A percentile compares a stretch with the other conserved stretches of the same genome.
Evolutionary conservation across 1,140 invertebrate genomes (phyloP).

Genomic region (Xylocopa sonorina): DNA sequence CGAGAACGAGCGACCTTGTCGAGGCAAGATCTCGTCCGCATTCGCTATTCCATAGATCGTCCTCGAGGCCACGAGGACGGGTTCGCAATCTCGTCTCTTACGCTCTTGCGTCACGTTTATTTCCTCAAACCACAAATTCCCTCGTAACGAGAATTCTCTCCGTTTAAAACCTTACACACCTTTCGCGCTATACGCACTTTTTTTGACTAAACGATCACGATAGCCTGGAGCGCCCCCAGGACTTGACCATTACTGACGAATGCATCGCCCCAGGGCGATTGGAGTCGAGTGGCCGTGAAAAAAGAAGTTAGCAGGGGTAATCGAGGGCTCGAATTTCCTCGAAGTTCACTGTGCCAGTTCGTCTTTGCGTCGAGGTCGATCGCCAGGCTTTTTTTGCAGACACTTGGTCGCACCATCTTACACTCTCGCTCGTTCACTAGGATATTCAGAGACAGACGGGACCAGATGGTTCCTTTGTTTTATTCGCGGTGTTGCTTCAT

Average conservation of each 20-base stretch:
- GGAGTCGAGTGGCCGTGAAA: constrained; percentile 51
- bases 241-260: constrained; percentile 54
- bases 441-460: not conserved
- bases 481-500: not conserved
- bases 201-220: too few relatives aligned
- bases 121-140: not conserved
- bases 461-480: too few relatives aligned
- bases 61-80: not conserved
- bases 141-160: not conserved
- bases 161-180: too few relatives aligned
- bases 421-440: too few relatives aligned
- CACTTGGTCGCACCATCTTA: not conserved
- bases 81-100: not conserved
- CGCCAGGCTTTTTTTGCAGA: not conserved
- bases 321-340: constrained; percentile 60
- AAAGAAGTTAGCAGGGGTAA: constrained; percentile 49
- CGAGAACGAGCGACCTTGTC: constrained; percentile 30
- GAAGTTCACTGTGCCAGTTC: constrained; percentile 25
- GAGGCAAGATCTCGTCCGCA: constrained; percentile 8
- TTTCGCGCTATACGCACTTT: too few relatives aligned
- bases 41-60: constrained; percentile 26
- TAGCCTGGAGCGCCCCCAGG: not conserved
- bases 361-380: not conserved
- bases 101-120: not conserved
- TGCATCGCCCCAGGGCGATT: constrained; percentile 48